Evolutionary conservation across 2,797 vertebrate genomes (phyloP), one percentile per base, ranked within the genome.

Genomic region (Gallinago solitaria): DNA sequence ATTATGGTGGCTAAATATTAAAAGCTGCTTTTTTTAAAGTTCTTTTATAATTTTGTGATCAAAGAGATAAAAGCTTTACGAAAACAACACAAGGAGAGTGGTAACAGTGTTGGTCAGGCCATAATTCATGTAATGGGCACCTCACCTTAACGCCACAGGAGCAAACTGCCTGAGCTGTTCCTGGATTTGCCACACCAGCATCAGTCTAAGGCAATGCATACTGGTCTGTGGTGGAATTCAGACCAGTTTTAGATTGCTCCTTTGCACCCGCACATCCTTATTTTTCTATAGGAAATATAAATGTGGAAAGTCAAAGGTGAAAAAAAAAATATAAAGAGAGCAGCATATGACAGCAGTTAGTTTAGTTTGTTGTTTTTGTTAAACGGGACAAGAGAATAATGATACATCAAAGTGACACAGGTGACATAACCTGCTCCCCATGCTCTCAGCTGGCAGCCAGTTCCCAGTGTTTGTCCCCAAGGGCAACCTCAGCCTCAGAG

Each of bases 361-460:
- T 50, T 23, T 53, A 67, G 33, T 63, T 63, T 45, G 57, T 6
- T 39, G 51, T 2, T 35, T 43, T 43, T 74, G 74, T 76, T 51
- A 15, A 79, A 25, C 8, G 11, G 32, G 41, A 88, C 4, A 11
- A 35, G 65, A 78, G 70, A 47, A 16, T 45, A 75, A 70, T 14
- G 73, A 75, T 70, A 27, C 37, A 37, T 14, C 45, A 61, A 45
- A 74, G 59, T 17, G 30, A 88, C 30, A 68, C 73, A 92, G 91
- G 87, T 76, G 95, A 69, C 90, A 89, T 32, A 74, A 90, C 63
- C 90, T 87, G 94, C 3, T 86, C 84, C 12, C 77, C n/a, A 16
- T 5, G 53, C 60, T 69, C 82, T 63, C 83, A 90, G 67, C 45
- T 87, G 77, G 75, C 86, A 92, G 89, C 39, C 82, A 59, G 65